A percentile compares a stretch with the other conserved stretches of the same genome.
Conservation (phyloP, 2,797 vertebrate genomes). For the Tauraco hartlaubi region DNA sequence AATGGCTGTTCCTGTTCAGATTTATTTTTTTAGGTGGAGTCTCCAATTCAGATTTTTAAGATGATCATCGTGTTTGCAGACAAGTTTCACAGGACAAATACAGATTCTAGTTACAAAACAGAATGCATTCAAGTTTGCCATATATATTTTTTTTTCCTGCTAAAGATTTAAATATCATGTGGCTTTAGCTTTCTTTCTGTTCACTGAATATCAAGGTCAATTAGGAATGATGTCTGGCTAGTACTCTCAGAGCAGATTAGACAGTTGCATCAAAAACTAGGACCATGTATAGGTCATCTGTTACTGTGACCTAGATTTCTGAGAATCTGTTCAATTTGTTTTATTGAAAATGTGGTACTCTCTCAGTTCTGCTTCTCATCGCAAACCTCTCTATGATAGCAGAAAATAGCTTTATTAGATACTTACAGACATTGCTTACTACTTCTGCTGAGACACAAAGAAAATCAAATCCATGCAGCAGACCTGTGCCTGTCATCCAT, state of each 20-base stretch:
- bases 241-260: conserved; percentile 86
- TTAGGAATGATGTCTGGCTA: conserved; percentile 86
- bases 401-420: conserved; percentile 67
- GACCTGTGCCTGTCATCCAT: conserved; percentile 51
- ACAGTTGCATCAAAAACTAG: conserved; percentile 84
- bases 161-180: conserved; percentile 71
- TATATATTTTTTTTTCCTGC: conserved; percentile 58
- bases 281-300: conserved; percentile 84
- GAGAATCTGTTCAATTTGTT: conserved; percentile 85
- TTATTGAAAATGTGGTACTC: conserved; percentile 73
- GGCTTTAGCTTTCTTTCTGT: conserved; percentile 83
- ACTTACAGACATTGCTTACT: conserved; percentile 45
- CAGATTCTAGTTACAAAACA: not conserved
- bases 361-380: conserved; percentile 74
- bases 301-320: conserved; percentile 88
- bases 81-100: not conserved
- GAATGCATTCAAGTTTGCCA: conserved; percentile 4
- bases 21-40: not conserved
- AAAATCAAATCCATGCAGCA: conserved; percentile 54
- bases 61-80: not conserved
- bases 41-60: not conserved
- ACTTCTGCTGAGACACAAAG: conserved; percentile 50
- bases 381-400: conserved; percentile 16
- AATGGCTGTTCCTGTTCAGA: not conserved
- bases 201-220: conserved; percentile 92